Evolutionary conservation across 2,888 invertebrate genomes (phyloP).

Genomic region (Leptinotarsa rubiginosa): DNA sequence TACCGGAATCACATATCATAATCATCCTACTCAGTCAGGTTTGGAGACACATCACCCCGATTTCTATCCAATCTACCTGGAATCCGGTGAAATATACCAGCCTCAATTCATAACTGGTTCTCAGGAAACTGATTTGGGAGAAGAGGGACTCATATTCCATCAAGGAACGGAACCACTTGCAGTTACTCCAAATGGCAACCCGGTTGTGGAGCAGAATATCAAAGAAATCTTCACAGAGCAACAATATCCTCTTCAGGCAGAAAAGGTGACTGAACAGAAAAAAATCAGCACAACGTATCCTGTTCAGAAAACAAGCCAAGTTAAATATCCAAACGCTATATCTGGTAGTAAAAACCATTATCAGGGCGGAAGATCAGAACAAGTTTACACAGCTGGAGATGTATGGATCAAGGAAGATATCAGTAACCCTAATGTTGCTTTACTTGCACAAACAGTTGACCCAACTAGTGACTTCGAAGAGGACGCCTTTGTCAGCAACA

Average conservation of each 20-base stretch:
- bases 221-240: background rate
- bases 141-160: too few species aligned
- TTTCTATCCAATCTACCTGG: background rate
- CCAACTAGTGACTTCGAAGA: background rate
- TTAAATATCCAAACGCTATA: background rate
- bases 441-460: too few species aligned
- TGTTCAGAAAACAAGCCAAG: background rate
- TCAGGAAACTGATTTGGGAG: too few species aligned
- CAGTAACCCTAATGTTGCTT: too few species aligned
- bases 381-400: too few species aligned
- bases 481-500: background rate
- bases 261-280: background rate
- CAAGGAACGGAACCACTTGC: background rate
- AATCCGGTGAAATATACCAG: too few species aligned
- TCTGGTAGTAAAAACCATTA: too few species aligned
- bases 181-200: background rate
- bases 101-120: too few species aligned
- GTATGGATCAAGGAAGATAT: too few species aligned
- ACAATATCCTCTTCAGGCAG: background rate
- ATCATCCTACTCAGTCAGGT: background rate
- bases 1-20: background rate
- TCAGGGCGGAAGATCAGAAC: too few species aligned
- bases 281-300: background rate
- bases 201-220: background rate
- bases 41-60: background rate